phyloP scores from a whole-genome alignment of 2,888 invertebrate genomes.

The Tiphia femorata region DNA sequence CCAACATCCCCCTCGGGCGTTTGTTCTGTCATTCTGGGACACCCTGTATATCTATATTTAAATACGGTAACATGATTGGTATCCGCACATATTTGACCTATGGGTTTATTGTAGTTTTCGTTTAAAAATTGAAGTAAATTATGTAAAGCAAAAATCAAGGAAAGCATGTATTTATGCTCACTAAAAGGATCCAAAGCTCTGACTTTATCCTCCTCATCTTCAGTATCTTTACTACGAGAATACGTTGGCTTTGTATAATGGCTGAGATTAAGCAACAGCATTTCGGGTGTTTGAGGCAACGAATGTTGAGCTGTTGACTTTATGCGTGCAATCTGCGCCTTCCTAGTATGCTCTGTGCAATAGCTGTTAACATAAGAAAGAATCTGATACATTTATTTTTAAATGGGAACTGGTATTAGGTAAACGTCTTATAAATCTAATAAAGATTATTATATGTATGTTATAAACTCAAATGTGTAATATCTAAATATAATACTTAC shows the following conservation, averaged over 20 bases:
- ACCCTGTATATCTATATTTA: too few species aligned
- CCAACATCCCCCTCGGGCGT: too few species aligned
- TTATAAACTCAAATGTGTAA: background rate
- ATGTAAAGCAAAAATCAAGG: background rate
- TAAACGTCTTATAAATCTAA: too few species aligned
- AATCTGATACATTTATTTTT: background rate
- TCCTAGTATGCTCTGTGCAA: constrained; percentile 79
- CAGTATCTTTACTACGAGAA: constrained; percentile 65
- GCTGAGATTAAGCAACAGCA: constrained; percentile 75
- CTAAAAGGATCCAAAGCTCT: constrained; percentile 75
- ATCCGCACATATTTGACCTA: too few species aligned
- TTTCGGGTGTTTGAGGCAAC: constrained; percentile 77
- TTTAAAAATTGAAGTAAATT: too few species aligned
- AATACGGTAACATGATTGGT: too few species aligned
- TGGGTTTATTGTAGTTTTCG: too few species aligned
- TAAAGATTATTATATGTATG: too few species aligned
- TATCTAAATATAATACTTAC: constrained; percentile 62
- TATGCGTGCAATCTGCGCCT: constrained; percentile 75
- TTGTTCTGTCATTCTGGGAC: too few species aligned
- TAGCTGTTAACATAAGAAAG: constrained; percentile 68
- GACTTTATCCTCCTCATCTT: constrained; percentile 70
- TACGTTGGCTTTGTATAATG: constrained; percentile 73
- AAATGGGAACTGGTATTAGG: background rate
- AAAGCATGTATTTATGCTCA: too few species aligned
- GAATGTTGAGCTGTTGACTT: constrained; percentile 74